Conservation (phyloP, 2,888 invertebrate species). For the Hydroisotoma schaefferi region DNA sequence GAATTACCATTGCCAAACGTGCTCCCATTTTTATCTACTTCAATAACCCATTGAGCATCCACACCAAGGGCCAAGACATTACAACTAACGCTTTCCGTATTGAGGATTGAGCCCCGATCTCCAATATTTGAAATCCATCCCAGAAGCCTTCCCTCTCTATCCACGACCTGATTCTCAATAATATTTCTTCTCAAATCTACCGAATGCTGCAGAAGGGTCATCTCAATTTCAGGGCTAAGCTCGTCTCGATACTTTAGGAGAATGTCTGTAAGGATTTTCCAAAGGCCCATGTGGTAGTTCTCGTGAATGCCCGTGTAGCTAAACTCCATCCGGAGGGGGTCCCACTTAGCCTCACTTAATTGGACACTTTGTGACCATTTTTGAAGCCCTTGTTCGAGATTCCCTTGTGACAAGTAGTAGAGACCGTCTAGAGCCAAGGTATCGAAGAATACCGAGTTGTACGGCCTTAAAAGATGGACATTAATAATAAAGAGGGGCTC, state of each 20-base stretch:
- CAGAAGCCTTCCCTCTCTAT: slow-evolving; percentile 5
- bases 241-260: not conserved
- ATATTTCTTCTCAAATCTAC: slow-evolving; percentile 23
- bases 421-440: slow-evolving; percentile 31
- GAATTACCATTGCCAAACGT: no score
- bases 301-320: slow-evolving; percentile 25
- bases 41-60: slow-evolving; percentile 19
- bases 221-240: not conserved
- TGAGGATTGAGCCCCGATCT: slow-evolving; percentile 12
- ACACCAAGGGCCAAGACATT: slow-evolving; percentile 23
- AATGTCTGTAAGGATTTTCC: slow-evolving; percentile 24
- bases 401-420: slow-evolving; percentile 18
- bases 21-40: no score
- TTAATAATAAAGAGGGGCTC: no score
- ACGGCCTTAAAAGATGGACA: slow-evolving; percentile 10
- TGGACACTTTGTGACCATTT: slow-evolving; percentile 15
- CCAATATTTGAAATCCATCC: slow-evolving; percentile 34
- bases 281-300: slow-evolving; percentile 33
- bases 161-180: slow-evolving; percentile 23
- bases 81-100: slow-evolving; percentile 27
- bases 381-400: slow-evolving; percentile 6
- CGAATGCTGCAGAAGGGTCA: slow-evolving; percentile 18
- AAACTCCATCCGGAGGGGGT: slow-evolving; percentile 11
- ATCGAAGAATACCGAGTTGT: slow-evolving; percentile 31
- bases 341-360: slow-evolving; percentile 14